Conservation (phyloP, 2,888 invertebrate genomes). For the Brachyptera risi region DNA sequence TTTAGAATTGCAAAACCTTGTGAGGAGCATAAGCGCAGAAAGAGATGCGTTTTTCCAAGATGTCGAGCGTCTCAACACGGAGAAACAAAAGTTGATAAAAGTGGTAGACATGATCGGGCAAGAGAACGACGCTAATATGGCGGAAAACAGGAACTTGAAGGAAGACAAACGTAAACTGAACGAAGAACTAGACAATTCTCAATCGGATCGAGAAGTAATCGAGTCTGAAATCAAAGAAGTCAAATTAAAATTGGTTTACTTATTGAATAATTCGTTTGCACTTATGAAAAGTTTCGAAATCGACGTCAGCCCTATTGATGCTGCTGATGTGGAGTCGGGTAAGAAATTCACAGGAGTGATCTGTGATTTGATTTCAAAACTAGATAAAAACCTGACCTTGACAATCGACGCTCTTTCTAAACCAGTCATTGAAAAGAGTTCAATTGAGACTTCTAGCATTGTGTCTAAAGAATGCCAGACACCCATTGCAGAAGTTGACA, state of each 20-base stretch:
- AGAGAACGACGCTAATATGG: slow-evolving; percentile 9
- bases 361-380: slow-evolving; percentile 5
- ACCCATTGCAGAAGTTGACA: not conserved
- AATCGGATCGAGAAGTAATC: slow-evolving; percentile 16
- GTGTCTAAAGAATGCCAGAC: not conserved
- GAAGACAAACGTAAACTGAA: slow-evolving; percentile 27
- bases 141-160: slow-evolving; percentile 25
- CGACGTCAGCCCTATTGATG: not conserved
- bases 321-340: not conserved
- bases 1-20: slow-evolving; percentile 25
- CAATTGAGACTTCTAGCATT: not conserved
- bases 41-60: slow-evolving; percentile 26
- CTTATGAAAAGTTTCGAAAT: not conserved
- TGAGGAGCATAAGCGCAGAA: slow-evolving; percentile 26
- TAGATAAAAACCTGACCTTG: not conserved
- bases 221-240: slow-evolving; percentile 10
- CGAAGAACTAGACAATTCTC: slow-evolving; percentile 16
- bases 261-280: slow-evolving; percentile 5
- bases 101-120: slow-evolving; percentile 11
- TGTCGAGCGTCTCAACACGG: slow-evolving; percentile 14
- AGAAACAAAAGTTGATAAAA: slow-evolving; percentile 23
- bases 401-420: not conserved
- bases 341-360: slow-evolving; percentile 14
- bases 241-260: not conserved
- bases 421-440: not conserved